Evolutionary conservation across 2,113 vertebrate species (phyloP).

Genomic region (Mesoclemmys tuberculata): DNA sequence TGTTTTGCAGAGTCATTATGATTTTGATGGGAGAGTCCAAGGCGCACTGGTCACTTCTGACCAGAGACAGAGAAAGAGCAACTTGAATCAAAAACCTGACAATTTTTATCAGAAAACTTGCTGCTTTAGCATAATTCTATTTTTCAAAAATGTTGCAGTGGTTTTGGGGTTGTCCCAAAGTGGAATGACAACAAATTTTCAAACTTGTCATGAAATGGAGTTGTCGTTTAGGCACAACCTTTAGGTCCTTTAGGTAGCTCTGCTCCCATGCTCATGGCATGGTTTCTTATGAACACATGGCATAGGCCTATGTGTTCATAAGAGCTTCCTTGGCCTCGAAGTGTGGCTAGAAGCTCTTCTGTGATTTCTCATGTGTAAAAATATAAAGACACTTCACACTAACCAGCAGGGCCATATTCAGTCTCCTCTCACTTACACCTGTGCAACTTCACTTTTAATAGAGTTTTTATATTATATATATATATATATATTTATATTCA

Average conservation of each 20-base stretch:
- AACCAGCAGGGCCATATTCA: not conserved
- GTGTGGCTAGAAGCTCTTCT: not conserved
- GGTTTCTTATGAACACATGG: not conserved
- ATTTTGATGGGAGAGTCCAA: too few species aligned
- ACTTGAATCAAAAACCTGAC: too few species aligned
- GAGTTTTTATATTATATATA: too few species aligned
- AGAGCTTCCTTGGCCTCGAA: not conserved
- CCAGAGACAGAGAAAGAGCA: too few species aligned
- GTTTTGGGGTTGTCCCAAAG: not conserved
- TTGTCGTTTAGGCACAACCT: fast-evolving
- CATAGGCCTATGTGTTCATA: not conserved
- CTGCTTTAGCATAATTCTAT: too few species aligned
- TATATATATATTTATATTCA: too few species aligned
- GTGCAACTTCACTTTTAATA: not conserved
- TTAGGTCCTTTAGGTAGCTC: fast-evolving
- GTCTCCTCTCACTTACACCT: not conserved
- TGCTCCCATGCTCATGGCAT: fast-evolving
- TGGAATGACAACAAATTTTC: too few species aligned
- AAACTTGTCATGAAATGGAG: not conserved
- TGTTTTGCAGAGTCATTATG: not conserved
- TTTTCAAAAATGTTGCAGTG: too few species aligned
- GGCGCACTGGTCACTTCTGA: too few species aligned
- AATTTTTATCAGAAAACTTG: too few species aligned
- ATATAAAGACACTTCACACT: not conserved
- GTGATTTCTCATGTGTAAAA: not conserved